Evolutionary conservation across 2,797 vertebrate species (phyloP), one percentile per base, ranked within the genome.

Genomic region (Acropternis orthonyx): DNA sequence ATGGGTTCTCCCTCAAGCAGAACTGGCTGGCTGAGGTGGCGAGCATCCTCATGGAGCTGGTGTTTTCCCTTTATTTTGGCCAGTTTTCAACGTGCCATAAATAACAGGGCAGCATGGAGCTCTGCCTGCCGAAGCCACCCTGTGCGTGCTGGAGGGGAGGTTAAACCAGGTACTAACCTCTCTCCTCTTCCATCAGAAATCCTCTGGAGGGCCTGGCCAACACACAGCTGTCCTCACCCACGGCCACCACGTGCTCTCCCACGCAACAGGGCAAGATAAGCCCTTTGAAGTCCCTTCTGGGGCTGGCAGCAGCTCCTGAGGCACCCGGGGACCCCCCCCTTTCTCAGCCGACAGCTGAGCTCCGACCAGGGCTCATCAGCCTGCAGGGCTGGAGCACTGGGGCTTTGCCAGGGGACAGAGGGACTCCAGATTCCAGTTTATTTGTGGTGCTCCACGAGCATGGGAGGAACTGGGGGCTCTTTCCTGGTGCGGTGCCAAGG

Each of bases 261-360:
- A 62, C 68, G 12, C 48, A 23, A n/a, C 65, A 41, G 71, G 84
- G 81, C 8, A 16, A 62, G 67, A 49, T 9, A 66, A 80, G 44
- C 63, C 86, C 88, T 95, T 95, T 95, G 87, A 96, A 95, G 95
- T 48, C 75, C 28, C 9, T n/a, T 3, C 63, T 43, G 48, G 91
- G 65, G 62, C 75, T 88, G 94, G 85, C 95, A 95, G 56, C 67
- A 66, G 72, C 75, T 90, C 93, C 65, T 41, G 3, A 80, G 69
- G 79, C 69, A 11, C 77, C 13, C 15, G 0, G 0, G 69, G 77
- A n/a, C 68, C 62, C 61, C 62, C 61, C 63, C 23, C 68, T 52
- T 21, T 73, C 58, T 68, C 91, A 19, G 91, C 30, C 62, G 78
- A 46, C 95, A 94, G 82, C 85, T 89, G 68, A 92, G 51, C 77